Conservation (phyloP, 2,797 vertebrate genomes). For the Xenops minutus region DNA sequence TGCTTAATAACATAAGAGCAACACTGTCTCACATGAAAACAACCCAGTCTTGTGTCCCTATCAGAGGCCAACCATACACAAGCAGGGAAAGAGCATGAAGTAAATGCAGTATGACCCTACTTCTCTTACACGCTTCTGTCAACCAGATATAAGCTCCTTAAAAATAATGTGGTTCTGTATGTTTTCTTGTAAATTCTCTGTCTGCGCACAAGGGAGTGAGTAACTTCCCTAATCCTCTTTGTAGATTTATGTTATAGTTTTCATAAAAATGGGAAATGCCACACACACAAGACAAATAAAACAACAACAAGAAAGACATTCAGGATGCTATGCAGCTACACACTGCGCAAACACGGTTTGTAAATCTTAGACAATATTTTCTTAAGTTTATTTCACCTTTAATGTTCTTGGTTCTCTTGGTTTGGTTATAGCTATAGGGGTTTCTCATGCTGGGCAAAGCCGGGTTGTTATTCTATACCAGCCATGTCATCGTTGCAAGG, state of each 20-base stretch:
- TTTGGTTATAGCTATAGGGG: neutral
- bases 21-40: neutral
- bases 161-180: neutral
- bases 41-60: neutral
- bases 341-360: neutral
- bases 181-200: neutral
- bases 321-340: neutral
- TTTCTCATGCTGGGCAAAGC: neutral
- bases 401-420: neutral
- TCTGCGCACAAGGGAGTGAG: neutral
- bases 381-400: neutral
- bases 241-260: neutral
- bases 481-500: no score
- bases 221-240: neutral
- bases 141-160: neutral
- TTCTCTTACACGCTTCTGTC: neutral
- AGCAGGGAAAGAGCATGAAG: neutral
- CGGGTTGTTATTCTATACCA: no score
- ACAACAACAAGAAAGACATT: neutral
- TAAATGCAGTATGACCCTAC: neutral
- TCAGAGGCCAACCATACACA: neutral
- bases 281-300: neutral
- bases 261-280: neutral
- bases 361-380: neutral
- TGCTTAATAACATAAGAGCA: neutral